These are phyloP conservation scores for Pollenia amentaria DNA, from an alignment of 2,888 invertebrate genomes.

Conservation along the genomic window DNA sequence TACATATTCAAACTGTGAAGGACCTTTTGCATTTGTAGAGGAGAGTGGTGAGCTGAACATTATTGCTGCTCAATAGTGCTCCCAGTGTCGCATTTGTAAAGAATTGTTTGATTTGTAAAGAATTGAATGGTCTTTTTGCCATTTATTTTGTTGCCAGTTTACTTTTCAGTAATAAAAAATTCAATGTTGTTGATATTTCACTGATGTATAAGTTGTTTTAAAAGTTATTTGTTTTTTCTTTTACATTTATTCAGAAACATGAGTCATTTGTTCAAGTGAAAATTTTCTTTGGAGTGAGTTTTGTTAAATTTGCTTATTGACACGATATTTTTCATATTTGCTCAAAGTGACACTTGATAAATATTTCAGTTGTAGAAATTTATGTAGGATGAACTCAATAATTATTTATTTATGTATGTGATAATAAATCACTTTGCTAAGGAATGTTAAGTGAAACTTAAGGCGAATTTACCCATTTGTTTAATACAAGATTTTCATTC, in stretches of 20 bases:
- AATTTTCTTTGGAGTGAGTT: constrained; percentile 23
- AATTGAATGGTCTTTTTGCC: constrained; percentile 16
- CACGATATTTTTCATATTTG: constrained; percentile 30
- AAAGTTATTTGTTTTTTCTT: constrained; percentile 1
- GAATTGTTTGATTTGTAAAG: constrained; percentile 21
- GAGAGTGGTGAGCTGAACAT: background rate
- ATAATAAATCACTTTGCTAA: background rate
- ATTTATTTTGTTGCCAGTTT: constrained; percentile 9
- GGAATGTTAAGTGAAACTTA: no score
- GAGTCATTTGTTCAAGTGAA: constrained; percentile 33
- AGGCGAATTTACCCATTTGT: no score
- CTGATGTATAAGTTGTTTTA: constrained; percentile 28
- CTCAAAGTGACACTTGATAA: constrained; percentile 24
- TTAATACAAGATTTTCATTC: background rate
- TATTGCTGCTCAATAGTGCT: background rate
- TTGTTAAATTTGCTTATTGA: constrained; percentile 46
- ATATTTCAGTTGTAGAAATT: constrained; percentile 29
- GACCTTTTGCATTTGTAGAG: background rate
- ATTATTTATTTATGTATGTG: background rate
- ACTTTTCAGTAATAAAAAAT: constrained; percentile 16
- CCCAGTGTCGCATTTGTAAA: constrained; percentile 20
- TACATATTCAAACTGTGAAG: background rate
- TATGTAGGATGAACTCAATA: constrained; percentile 13
- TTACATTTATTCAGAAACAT: background rate
- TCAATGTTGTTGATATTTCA: constrained; percentile 27